phyloP scores from a whole-genome alignment of 1,140 invertebrate genomes.

The Ceratitis capitata region DNA sequence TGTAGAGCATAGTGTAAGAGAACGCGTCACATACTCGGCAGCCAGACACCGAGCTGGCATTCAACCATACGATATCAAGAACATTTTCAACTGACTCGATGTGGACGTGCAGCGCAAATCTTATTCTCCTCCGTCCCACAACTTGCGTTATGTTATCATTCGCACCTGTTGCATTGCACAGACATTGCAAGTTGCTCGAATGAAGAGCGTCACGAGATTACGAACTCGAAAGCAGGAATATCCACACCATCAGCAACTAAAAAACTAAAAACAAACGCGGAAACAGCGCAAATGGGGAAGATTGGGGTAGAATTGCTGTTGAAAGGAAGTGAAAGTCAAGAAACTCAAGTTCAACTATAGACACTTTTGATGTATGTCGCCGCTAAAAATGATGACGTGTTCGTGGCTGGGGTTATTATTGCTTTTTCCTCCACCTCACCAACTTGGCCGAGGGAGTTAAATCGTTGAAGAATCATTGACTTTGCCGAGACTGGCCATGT shows the following conservation, averaged over 20 bases:
- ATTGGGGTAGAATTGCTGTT: background rate
- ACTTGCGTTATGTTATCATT: background rate
- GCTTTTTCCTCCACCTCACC: background rate
- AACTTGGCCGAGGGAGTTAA: background rate
- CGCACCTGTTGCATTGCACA: conserved; percentile 36
- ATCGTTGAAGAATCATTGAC: conserved; percentile 13
- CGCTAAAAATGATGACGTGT: background rate
- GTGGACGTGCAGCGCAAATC: background rate
- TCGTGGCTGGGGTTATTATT: background rate
- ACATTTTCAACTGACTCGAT: too few relatives aligned
- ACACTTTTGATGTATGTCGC: background rate
- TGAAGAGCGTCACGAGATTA: background rate
- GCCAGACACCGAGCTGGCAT: background rate
- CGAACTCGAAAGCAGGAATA: background rate
- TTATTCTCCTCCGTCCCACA: background rate
- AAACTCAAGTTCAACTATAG: background rate
- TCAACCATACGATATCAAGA: background rate
- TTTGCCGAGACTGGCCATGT: background rate
- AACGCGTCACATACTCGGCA: background rate
- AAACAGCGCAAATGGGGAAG: background rate
- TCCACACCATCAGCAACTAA: background rate
- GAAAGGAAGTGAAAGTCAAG: background rate
- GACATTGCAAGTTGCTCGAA: conserved; percentile 9
- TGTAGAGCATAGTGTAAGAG: background rate
- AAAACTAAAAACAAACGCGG: background rate